Base-by-base conservation (phyloP, 2,113 vertebrate species). In the Oryzias celebensis region DNA sequence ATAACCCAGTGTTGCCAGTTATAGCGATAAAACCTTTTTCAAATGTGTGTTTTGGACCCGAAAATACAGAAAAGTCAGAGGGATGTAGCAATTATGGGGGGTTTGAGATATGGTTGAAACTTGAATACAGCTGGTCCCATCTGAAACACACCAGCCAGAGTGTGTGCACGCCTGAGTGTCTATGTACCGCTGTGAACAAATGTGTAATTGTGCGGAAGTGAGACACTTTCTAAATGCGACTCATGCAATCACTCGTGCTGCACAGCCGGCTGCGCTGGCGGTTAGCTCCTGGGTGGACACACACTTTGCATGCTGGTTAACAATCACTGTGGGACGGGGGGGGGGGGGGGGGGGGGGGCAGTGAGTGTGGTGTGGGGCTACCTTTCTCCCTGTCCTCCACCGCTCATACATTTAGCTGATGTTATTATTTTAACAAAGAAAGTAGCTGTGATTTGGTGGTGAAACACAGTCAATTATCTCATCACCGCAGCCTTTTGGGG, bases 361-460 rank as follows among this genome's bases (percentile, higher is more conserved):
- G 10, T 52, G 62, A 66, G 26, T 75, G 68, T 78, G 68, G 54
- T 51, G 82, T 81, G 71, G 52, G 49, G 74, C 80, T 78, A 84
- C 68, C 78, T 87, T 87, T 65, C 65, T 81, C 73, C 82, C 78
- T 64, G 68, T 68, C 68, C 58, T 84, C 66, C 50, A 82, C 87
- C 82, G 66, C 88, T 85, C 78, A 73, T 81, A 87, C 71, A 83
- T 89, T 86, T 91, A 88, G 86, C 85, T 75, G 48, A 82, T 68
- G 82, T 80, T 89, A 82, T 84, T 91, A 87, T 90, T 87, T 85
- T 85, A 83, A 73, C 85, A 81, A 83, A 87, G 84, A 85, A 85
- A 77, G 73, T 83, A 89, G 85, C 86, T 89, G 87, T 81, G 88
- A 85, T 90, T 87, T 82, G 76, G 67, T 81, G 83, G 70, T 12